Evolutionary conservation across 2,797 vertebrate species (phyloP).

Genomic region (Squalus acanthias): DNA sequence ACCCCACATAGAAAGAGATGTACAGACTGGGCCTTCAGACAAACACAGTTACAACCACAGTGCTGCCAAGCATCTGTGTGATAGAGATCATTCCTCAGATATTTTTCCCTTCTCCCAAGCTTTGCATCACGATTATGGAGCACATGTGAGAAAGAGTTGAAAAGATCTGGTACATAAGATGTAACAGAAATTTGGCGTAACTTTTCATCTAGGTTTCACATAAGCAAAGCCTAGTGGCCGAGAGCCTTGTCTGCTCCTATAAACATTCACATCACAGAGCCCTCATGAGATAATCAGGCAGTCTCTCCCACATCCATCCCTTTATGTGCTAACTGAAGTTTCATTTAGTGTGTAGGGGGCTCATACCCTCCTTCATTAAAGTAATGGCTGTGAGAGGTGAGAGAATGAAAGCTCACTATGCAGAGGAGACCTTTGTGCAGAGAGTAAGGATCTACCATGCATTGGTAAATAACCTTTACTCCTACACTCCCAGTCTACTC

Average conservation of each 20-base stretch:
- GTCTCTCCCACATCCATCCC: not conserved
- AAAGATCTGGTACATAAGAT: not conserved
- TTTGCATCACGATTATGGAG: not conserved
- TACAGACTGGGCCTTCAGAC: not conserved
- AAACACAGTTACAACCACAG: not conserved
- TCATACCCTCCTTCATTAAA: not conserved
- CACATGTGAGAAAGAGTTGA: not conserved
- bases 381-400: not conserved
- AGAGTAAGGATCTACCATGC: not conserved
- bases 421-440: not conserved
- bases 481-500: not conserved
- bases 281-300: not conserved
- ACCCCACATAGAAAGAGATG: not conserved
- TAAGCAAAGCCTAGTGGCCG: not conserved
- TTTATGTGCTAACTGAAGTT: not conserved
- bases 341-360: too few species aligned
- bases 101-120: not conserved
- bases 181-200: not conserved
- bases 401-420: not conserved
- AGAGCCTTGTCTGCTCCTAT: not conserved
- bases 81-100: not conserved
- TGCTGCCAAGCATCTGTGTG: not conserved
- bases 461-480: not conserved
- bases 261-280: not conserved
- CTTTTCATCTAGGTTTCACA: not conserved